Evolutionary conservation across 2,888 invertebrate genomes (phyloP).

Genomic region (Tachina grossa): DNA sequence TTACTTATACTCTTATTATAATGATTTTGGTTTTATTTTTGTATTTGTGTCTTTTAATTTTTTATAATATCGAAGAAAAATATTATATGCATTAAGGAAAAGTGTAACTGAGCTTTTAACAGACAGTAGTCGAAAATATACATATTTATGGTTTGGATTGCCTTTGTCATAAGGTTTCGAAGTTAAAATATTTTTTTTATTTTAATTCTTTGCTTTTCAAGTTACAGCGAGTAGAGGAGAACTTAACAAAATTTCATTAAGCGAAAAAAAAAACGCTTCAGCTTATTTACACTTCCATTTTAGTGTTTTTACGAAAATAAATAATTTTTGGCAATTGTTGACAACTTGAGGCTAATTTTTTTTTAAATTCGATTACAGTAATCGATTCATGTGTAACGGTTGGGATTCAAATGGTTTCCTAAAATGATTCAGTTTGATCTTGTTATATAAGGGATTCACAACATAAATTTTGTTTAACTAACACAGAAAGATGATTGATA

Average conservation of each 20-base stretch:
- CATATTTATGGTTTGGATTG: not conserved
- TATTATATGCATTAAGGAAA: not conserved
- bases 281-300: conserved; percentile 8
- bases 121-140: conserved; percentile 10
- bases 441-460: too few relatives aligned
- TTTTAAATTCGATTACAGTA: not conserved
- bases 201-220: not conserved
- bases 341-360: not conserved
- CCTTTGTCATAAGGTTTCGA: conserved; percentile 51
- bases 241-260: conserved; percentile 49
- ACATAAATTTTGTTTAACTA: too few relatives aligned
- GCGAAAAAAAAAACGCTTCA: conserved; percentile 26
- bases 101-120: conserved; percentile 29
- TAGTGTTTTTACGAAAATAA: not conserved
- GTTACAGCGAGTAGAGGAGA: not conserved
- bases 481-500: too few relatives aligned
- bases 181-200: conserved; percentile 8
- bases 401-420: not conserved
- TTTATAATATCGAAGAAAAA: not conserved
- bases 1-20: not conserved
- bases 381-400: not conserved
- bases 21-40: conserved; percentile 10
- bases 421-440: not conserved
- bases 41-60: not conserved
- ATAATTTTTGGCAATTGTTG: conserved; percentile 22